phyloP scores from a whole-genome alignment of 2,797 vertebrate genomes.

The Danio choprae region DNA sequence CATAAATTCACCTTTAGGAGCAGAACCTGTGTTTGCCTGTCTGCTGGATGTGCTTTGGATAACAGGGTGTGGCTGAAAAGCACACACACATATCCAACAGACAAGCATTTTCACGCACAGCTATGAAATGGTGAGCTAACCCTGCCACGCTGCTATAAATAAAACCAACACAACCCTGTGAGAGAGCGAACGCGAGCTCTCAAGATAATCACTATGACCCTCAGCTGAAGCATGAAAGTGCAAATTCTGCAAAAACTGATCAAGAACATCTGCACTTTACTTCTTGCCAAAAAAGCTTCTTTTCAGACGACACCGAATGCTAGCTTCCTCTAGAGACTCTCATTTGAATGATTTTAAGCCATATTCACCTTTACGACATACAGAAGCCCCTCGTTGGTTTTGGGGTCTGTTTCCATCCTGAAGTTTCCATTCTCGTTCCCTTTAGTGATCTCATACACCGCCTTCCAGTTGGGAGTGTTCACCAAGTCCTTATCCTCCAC shows the following conservation, averaged over 20 bases:
- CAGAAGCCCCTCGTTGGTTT: slow-evolving; percentile 83
- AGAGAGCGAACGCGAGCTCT: slow-evolving; percentile 6
- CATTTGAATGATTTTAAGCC: not conserved
- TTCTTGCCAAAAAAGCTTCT: not conserved
- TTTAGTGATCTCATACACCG: slow-evolving; percentile 77
- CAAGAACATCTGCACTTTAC: not conserved
- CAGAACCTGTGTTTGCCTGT: slow-evolving; percentile 26
- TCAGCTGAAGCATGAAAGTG: not conserved
- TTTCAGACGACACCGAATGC: not conserved
- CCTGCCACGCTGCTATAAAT: slow-evolving; percentile 49
- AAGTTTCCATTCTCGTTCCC: slow-evolving; percentile 85
- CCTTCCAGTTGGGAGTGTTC: slow-evolving; percentile 75
- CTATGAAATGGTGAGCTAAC: slow-evolving; percentile 32
- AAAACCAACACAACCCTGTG: slow-evolving; percentile 30
- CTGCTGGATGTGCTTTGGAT: not conserved
- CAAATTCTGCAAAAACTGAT: slow-evolving; percentile 12
- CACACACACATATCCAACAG: slow-evolving; percentile 35
- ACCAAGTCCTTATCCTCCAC: slow-evolving; percentile 79
- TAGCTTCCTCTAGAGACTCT: not conserved
- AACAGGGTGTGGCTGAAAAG: slow-evolving; percentile 43
- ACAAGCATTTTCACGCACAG: slow-evolving; percentile 35
- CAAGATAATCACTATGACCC: not conserved
- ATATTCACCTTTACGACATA: slow-evolving; percentile 79
- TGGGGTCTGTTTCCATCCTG: slow-evolving; percentile 81
- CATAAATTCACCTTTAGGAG: not conserved